Evolutionary conservation across 2,113 vertebrate species (phyloP).

Genomic region (Periophthalmodon schlosseri): DNA sequence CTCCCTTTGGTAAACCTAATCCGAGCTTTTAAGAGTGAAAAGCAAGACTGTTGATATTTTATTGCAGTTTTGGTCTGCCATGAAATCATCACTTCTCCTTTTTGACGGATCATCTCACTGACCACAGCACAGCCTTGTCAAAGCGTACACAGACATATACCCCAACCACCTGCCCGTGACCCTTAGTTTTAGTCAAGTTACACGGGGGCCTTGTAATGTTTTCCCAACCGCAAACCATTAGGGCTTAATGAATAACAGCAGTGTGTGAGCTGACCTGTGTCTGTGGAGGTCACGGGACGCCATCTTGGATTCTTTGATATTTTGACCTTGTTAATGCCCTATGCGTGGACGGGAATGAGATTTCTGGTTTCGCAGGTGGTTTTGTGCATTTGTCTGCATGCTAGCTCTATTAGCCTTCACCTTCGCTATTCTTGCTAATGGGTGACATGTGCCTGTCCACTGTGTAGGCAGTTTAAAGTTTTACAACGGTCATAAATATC

Average conservation of each 20-base stretch:
- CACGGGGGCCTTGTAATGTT: slow-evolving; percentile 54
- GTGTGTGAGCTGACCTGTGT: slow-evolving; percentile 51
- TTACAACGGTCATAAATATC: slow-evolving; percentile 4
- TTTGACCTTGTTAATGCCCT: slow-evolving; percentile 42
- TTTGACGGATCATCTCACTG: slow-evolving; percentile 33
- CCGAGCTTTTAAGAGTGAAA: slow-evolving; percentile 18
- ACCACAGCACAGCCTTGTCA: slow-evolving; percentile 34
- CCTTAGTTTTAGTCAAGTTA: slow-evolving; percentile 52
- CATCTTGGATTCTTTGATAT: slow-evolving; percentile 57
- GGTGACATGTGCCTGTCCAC: neutral
- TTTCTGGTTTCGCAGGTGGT: slow-evolving; percentile 49
- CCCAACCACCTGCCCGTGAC: slow-evolving; percentile 37
- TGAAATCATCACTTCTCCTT: slow-evolving; percentile 44
- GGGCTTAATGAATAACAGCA: slow-evolving; percentile 70
- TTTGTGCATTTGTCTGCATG: slow-evolving; percentile 30
- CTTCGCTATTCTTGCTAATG: neutral
- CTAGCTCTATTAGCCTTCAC: slow-evolving; percentile 13
- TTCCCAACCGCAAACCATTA: slow-evolving; percentile 70
- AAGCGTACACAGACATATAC: neutral
- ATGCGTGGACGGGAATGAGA: slow-evolving; percentile 25
- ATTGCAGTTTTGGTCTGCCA: slow-evolving; percentile 34
- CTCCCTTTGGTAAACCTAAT: slow-evolving; percentile 28
- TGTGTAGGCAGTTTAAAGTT: slow-evolving; percentile 2
- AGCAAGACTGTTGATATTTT: slow-evolving; percentile 34
- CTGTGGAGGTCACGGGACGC: slow-evolving; percentile 22